Conservation (phyloP, 2,113 vertebrate species). For the Natator depressus region DNA sequence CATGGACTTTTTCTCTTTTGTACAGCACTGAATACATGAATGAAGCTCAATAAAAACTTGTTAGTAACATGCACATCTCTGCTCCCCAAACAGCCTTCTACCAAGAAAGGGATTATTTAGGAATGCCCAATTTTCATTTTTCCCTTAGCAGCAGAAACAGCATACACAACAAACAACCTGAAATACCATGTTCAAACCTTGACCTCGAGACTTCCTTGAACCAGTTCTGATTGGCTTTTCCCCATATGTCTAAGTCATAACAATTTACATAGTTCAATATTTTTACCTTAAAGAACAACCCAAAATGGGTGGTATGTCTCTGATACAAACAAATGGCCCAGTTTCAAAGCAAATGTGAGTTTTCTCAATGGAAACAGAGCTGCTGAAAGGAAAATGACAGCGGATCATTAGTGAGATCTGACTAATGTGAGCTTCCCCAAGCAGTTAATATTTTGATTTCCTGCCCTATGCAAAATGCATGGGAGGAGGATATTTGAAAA, state of each 20-base stretch:
- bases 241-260: slow-evolving; percentile 65
- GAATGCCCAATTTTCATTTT: slow-evolving; percentile 10
- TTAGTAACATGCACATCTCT: neutral
- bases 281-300: slow-evolving; percentile 60
- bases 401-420: neutral
- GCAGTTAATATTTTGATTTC: neutral
- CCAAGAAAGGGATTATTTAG: slow-evolving; percentile 18
- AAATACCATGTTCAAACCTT: slow-evolving; percentile 54
- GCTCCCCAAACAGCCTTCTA: slow-evolving; percentile 38
- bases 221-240: slow-evolving; percentile 67
- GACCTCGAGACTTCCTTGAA: slow-evolving; percentile 68
- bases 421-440: neutral
- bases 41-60: neutral
- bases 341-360: neutral
- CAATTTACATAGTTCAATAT: slow-evolving; percentile 59
- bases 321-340: neutral
- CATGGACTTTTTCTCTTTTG: neutral
- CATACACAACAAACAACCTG: slow-evolving; percentile 42
- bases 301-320: slow-evolving; percentile 27
- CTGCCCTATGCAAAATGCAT: neutral
- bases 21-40: neutral
- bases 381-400: fast-evolving
- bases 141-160: neutral
- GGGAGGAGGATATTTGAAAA: neutral
- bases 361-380: neutral